Percentiles rank a stretch among this genome's conserved stretches.
Conservation (phyloP, 2,888 invertebrate genomes). For the Archips xylosteana region DNA sequence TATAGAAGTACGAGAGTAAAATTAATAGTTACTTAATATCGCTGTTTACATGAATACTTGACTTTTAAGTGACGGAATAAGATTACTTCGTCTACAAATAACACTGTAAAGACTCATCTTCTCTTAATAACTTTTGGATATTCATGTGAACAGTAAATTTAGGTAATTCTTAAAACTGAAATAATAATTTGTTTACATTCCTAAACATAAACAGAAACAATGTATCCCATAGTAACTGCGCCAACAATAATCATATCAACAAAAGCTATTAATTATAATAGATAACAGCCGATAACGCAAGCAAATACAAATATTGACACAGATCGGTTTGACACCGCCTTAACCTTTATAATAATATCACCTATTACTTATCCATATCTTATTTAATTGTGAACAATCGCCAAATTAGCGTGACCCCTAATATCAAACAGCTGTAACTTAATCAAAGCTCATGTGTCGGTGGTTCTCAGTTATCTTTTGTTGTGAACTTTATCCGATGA, state of each 20-base stretch:
- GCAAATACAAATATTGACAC: slow-evolving; percentile 80
- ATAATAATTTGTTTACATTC: slow-evolving; percentile 5
- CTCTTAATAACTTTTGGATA: not conserved
- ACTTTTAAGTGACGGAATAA: too few relatives aligned
- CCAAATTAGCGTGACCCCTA: slow-evolving; percentile 45
- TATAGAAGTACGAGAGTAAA: too few relatives aligned
- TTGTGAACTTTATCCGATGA: slow-evolving; percentile 39
- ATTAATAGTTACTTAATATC: too few relatives aligned
- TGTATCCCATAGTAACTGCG: slow-evolving; percentile 60
- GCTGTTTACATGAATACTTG: too few relatives aligned
- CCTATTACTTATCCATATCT: slow-evolving; percentile 60
- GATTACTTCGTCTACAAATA: too few relatives aligned
- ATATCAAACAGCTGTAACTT: slow-evolving; percentile 9
- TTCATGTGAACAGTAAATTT: too few relatives aligned
- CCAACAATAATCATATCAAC: slow-evolving; percentile 57
- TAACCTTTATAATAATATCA: slow-evolving; percentile 62
- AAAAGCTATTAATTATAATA: slow-evolving; percentile 57
- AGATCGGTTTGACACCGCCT: slow-evolving; percentile 76
- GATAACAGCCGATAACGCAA: slow-evolving; percentile 47
- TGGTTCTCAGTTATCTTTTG: slow-evolving; percentile 35
- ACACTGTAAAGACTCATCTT: not conserved
- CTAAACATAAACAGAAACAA: slow-evolving; percentile 45
- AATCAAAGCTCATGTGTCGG: not conserved
- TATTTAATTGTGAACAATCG: slow-evolving; percentile 56
- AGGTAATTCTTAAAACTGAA: not conserved